These are phyloP conservation scores for Umimayanthus chanpuru DNA, from an alignment of 92 coral and sea anemone genomes.

Conservation along the genomic window DNA sequence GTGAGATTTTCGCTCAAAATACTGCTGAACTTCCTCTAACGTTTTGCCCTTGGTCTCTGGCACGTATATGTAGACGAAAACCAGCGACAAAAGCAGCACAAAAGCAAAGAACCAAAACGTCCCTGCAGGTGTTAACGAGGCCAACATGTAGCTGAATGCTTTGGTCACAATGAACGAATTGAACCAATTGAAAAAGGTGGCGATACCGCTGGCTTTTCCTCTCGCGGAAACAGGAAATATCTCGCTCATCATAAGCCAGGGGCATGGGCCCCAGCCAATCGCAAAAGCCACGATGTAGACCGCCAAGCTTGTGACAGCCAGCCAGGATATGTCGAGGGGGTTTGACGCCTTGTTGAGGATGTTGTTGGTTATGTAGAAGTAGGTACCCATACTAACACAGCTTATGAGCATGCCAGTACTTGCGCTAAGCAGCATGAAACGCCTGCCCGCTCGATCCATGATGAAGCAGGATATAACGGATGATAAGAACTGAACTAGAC, in stretches of 20 bases:
- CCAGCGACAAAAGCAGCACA: slow-evolving; percentile 61
- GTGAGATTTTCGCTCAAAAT: slow-evolving; percentile 61
- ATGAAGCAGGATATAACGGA: slow-evolving; percentile 64
- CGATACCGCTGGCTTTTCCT: slow-evolving; percentile 88
- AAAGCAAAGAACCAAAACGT: slow-evolving; percentile 84
- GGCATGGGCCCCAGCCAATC: slow-evolving; percentile 93
- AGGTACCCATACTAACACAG: slow-evolving; percentile 66
- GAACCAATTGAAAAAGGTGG: slow-evolving; percentile 85
- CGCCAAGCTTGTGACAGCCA: slow-evolving; percentile 74
- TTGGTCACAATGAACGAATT: slow-evolving; percentile 77
- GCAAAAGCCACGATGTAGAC: slow-evolving; percentile 88
- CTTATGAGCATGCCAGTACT: slow-evolving; percentile 75
- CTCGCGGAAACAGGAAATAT: slow-evolving; percentile 88
- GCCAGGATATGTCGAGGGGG: slow-evolving; percentile 61
- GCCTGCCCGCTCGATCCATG: slow-evolving; percentile 91
- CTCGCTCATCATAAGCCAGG: slow-evolving; percentile 97
- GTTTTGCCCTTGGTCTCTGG: slow-evolving; percentile 96
- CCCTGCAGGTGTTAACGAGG: slow-evolving; percentile 65
- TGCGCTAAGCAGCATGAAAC: slow-evolving; percentile 69
- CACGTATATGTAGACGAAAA: slow-evolving; percentile 71
- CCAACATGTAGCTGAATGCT: slow-evolving; percentile 56
- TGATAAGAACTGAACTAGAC: slow-evolving; percentile 75
- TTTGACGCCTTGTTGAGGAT: background rate
- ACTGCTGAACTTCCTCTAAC: slow-evolving; percentile 79
- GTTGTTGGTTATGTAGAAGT: slow-evolving; percentile 51